These are phyloP conservation scores for Isaurus tuberculatus DNA, from an alignment of 92 coral and sea anemone genomes.

Conservation along the genomic window DNA sequence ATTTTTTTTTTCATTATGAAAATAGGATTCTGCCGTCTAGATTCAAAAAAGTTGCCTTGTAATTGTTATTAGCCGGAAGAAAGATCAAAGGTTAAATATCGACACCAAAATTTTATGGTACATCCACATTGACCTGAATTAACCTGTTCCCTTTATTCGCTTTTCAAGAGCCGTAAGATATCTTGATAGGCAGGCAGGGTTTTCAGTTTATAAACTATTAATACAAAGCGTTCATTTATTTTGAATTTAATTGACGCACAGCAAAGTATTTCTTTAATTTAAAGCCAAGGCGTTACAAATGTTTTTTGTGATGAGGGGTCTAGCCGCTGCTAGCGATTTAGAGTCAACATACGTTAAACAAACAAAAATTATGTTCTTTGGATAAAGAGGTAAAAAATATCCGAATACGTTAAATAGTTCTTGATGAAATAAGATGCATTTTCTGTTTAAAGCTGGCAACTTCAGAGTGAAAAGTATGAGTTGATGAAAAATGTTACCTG, in stretches of 20 bases:
- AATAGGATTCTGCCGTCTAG: no score
- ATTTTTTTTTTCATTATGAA: no score
- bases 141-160: not conserved
- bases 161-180: not conserved
- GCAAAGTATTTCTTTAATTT: not conserved
- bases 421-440: not conserved
- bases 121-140: not conserved
- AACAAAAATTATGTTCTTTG: not conserved
- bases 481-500: not conserved
- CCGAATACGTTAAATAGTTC: not conserved
- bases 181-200: not conserved
- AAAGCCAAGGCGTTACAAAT: not conserved
- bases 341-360: not conserved
- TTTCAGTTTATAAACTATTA: constrained; percentile 17
- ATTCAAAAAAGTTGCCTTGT: no score
- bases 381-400: not conserved
- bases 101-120: not conserved
- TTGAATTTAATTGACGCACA: not conserved
- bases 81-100: not conserved
- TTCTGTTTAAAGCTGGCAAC: not conserved
- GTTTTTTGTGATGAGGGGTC: not conserved
- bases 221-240: not conserved
- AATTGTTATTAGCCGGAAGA: not conserved
- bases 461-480: not conserved
- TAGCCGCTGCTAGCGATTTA: not conserved